phyloP scores from a whole-genome alignment of 2,113 vertebrate genomes.

The Mobula birostris region DNA sequence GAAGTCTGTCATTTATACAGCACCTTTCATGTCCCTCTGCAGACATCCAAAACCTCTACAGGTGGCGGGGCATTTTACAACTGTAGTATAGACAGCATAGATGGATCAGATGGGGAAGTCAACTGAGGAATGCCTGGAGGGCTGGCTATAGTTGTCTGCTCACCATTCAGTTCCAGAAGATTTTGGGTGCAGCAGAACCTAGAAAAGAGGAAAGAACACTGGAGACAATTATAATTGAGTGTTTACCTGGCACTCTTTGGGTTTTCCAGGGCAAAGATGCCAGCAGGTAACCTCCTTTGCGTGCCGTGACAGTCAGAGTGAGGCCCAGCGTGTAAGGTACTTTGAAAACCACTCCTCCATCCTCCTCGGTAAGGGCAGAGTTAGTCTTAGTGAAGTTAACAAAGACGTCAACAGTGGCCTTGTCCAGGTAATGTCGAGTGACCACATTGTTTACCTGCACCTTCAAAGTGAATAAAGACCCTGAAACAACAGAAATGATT shows the following conservation, averaged over 20 bases:
- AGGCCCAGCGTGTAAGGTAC: constrained; percentile 66
- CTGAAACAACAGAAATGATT: constrained; percentile 46
- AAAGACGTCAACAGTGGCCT: constrained; percentile 73
- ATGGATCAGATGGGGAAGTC: background rate
- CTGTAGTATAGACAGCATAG: background rate
- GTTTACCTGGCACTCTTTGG: constrained; percentile 77
- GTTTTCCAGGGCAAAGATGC: constrained; percentile 80
- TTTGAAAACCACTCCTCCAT: constrained; percentile 71
- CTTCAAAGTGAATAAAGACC: constrained; percentile 69
- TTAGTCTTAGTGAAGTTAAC: constrained; percentile 73
- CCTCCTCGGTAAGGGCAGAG: constrained; percentile 59
- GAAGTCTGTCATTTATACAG: too few relatives aligned
- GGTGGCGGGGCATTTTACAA: too few relatives aligned
- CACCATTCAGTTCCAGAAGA: background rate
- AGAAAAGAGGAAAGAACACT: background rate
- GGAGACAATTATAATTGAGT: background rate
- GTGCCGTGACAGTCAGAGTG: constrained; percentile 71
- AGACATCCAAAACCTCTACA: too few relatives aligned
- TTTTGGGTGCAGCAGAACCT: background rate
- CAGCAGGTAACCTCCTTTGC: constrained; percentile 78
- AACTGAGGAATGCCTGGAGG: background rate
- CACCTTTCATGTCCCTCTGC: too few relatives aligned
- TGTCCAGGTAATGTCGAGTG: constrained; percentile 70
- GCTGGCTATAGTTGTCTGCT: background rate
- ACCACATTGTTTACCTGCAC: constrained; percentile 79